phyloP scores from a whole-genome alignment of 2,888 invertebrate species.

The Brachyptera putata region DNA sequence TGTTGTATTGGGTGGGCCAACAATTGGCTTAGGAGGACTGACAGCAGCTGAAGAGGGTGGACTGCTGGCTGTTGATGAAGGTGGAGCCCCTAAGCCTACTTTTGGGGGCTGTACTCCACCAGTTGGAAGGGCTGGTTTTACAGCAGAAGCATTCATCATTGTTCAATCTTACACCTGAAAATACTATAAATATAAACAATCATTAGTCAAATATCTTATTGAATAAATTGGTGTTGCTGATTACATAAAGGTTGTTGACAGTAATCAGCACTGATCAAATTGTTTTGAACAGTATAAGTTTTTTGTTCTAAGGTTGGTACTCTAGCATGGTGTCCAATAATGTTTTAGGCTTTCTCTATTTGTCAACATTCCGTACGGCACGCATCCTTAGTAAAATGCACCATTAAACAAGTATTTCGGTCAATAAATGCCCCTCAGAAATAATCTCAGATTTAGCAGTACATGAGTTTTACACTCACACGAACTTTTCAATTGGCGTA shows the following conservation, averaged over 20 bases:
- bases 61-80: slow-evolving; percentile 37
- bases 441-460: too few species aligned
- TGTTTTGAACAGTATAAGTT: background rate
- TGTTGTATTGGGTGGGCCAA: slow-evolving; percentile 38
- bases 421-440: too few species aligned
- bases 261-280: background rate
- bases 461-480: too few species aligned
- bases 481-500: too few species aligned
- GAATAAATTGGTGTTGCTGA: too few species aligned
- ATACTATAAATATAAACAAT: background rate
- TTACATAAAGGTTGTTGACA: background rate
- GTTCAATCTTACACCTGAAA: slow-evolving; percentile 5
- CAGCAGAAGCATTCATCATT: slow-evolving; percentile 43
- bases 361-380: slow-evolving; percentile 29
- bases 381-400: background rate
- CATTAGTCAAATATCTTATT: too few species aligned
- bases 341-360: slow-evolving; percentile 31
- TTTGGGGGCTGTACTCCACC: slow-evolving; percentile 34
- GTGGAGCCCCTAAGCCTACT: slow-evolving; percentile 39
- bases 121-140: slow-evolving; percentile 43
- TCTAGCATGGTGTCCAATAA: slow-evolving; percentile 25
- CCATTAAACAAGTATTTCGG: too few species aligned
- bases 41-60: slow-evolving; percentile 37
- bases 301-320: slow-evolving; percentile 29
- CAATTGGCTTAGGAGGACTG: slow-evolving; percentile 40